A percentile compares a stretch with the other conserved stretches of the same genome.
Conservation (phyloP, 92 coral and sea anemone species). For the Phenganax marumi region DNA sequence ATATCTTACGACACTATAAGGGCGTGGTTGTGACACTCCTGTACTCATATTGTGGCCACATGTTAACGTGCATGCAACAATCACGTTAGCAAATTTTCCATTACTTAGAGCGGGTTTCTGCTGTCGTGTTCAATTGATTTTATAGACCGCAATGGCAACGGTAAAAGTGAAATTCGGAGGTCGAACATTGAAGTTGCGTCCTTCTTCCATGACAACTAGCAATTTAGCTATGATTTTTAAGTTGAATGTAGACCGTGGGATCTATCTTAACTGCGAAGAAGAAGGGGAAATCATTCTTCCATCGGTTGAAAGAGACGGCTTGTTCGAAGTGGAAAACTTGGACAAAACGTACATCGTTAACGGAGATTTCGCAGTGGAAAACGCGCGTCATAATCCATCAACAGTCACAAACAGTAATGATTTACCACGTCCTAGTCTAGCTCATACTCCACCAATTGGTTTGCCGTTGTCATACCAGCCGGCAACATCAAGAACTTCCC, state of each 20-base stretch:
- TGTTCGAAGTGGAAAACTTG: slow-evolving; percentile 31
- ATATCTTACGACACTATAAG: no score
- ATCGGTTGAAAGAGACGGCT: slow-evolving; percentile 19
- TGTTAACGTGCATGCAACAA: no score
- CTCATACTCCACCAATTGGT: background rate
- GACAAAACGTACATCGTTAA: slow-evolving; percentile 45
- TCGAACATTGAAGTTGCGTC: slow-evolving; percentile 1
- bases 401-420: background rate
- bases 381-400: no score
- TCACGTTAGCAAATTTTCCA: no score
- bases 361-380: slow-evolving; percentile 6
- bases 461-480: slow-evolving; percentile 13
- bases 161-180: slow-evolving; percentile 1
- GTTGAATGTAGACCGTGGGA: slow-evolving; percentile 38
- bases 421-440: no score
- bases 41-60: no score
- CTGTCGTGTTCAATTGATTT: no score
- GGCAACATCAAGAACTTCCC: background rate
- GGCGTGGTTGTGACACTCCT: no score
- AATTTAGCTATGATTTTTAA: slow-evolving; percentile 46
- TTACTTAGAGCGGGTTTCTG: no score
- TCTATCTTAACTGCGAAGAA: slow-evolving; percentile 29
- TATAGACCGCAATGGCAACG: background rate
- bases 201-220: slow-evolving; percentile 13
- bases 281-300: slow-evolving; percentile 52